Evolutionary conservation across 2,797 vertebrate species (phyloP), one percentile per base, ranked within the genome.

Genomic region (Diglossa cyanea): DNA sequence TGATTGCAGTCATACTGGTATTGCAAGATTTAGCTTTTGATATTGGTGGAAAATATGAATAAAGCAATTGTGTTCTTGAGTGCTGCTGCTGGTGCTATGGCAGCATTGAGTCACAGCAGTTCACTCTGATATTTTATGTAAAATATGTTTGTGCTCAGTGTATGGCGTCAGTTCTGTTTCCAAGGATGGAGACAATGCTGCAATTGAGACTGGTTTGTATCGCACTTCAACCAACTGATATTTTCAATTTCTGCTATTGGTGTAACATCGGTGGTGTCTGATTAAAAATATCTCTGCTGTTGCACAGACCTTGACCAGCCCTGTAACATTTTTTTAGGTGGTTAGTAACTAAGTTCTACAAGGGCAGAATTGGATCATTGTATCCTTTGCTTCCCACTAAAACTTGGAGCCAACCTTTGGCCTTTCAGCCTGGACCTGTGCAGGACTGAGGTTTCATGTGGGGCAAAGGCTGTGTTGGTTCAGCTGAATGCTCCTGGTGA

Each of bases 21-120:
- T 96, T 96, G 94, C 95, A 97, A 94, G 94, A 80, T 95, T 95
- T 79, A 86, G 88, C 53, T 90, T 82, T 94, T 94, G 70, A 86
- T 78, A 58, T 94, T 88, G 33, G 75, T 93, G 92, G 96, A 77
- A 96, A 71, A 66, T 96, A 73, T 96, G 90, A 89, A 93, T 94
- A 70, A 83, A 97, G 62, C 7, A 6, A 60, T 94, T 94, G 86
- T 97, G 28, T 92, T 89, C 55, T 83, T 53, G 30, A 44, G 55
- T 47, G 4, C 44, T 84, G 35, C 57, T 82, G 4, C 60, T 86
- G 63, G 66, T 51, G 66, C 42, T 73, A 50, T 24, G 66, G 51
- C 54, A 72, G 55, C 0, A 0, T 58, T 85, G 84, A 87, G 86
- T 88, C 80, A 78, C 5, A 31, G 73, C 71, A 76, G 63, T 44